Conservation (phyloP, 2,113 vertebrate species). For the human region GRCh38 chr2:183434501-183435000, state of each 20-base stretch:
- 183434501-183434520: slow-evolving; percentile 4
- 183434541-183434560: slow-evolving; percentile 24
- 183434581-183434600: not conserved
- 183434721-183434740: not conserved
- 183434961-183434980: not conserved
- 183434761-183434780: not conserved
- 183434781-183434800: not conserved
- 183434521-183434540: slow-evolving; percentile 1
- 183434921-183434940: not conserved
- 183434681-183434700: rapidly evolving
- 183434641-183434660: not conserved
- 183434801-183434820: not conserved
- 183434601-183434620: not conserved
- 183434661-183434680: not conserved
- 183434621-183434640: not conserved
- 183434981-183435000: not conserved
- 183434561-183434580: not conserved
- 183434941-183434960: not conserved
- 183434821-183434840: not conserved
- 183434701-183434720: not conserved
- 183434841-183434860: not conserved
- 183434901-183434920: not conserved
- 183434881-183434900: not conserved
- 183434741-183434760: not conserved
- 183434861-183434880: not conserved